Evolutionary conservation across 64 coral and sea anemone genomes (phyloP), one percentile per base, ranked within the genome.

Genomic region (Actinia equina): DNA sequence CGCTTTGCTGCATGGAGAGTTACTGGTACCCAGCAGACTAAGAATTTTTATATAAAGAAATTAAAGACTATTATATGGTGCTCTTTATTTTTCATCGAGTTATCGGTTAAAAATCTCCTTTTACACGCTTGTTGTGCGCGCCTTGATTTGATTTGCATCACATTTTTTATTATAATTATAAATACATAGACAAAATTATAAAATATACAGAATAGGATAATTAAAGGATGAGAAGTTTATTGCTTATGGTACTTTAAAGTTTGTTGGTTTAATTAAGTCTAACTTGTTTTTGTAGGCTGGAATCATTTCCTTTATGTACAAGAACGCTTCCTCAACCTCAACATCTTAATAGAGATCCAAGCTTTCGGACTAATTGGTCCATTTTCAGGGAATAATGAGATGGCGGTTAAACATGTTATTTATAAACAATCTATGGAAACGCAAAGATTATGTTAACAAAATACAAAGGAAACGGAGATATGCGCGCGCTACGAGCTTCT

Each of bases 101-200:
- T 74, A 7, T 74, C 69, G 25, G 69, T 74, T 74, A 41, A 26
- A 37, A 74, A 71, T 42, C n/a, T 41, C 1, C 69, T 26, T 2
- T 19, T 22, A 27, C 26, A 23, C 62, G 22, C 62, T 65, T 65
- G 22, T 63, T 20, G 26, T 41, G 69, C 41, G 69, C 41, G 7
- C 7, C 25, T 13, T 74, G 69, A 74, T 74, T 81, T 2, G 23
- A 81, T 51, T 81, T 17, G 44, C 78, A 81, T 81, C 78, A 41
- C 69, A 81, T 81, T 81, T 81, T 81, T 81, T 81, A 81, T 81
- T 52, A 81, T 52, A 44, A 49, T 81, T 81, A 49, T 57, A 74
- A 11, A 81, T 52, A 81, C 52, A 81, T 81, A 81, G 78, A 81
- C 69, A 81, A 81, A 81, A 44, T 81, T 81, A 81, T 81, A 81